Percentiles rank a stretch among this genome's conserved stretches.
These are phyloP conservation scores for Montipora cactus DNA, from an alignment of 64 coral and sea anemone species.

Conservation along the genomic window DNA sequence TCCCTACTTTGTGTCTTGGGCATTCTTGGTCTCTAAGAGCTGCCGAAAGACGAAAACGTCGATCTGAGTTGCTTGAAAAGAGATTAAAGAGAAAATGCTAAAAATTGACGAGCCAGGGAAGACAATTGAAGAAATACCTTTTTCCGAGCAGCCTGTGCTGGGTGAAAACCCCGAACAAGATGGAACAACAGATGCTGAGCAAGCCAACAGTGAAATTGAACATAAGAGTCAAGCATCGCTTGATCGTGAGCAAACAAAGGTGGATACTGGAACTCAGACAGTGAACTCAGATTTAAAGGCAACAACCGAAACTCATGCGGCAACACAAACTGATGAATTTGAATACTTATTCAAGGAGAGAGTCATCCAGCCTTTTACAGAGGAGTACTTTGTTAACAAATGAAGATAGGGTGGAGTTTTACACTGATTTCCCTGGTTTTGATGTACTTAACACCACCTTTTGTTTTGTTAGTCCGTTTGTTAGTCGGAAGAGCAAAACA, in stretches of 20 bases:
- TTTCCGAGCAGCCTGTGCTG: neutral
- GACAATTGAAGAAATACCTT: neutral
- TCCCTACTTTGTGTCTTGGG: slow-evolving; percentile 10
- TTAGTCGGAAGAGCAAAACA: neutral
- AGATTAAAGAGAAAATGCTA: slow-evolving; percentile 11
- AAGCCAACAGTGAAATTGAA: neutral
- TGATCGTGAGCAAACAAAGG: slow-evolving; percentile 8
- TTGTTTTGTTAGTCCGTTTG: slow-evolving; percentile 5
- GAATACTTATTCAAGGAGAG: slow-evolving; percentile 37
- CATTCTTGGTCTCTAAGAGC: neutral
- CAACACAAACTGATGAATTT: slow-evolving; percentile 46
- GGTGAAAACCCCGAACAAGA: no score
- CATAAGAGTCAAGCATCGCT: neutral
- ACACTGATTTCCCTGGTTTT: slow-evolving; percentile 33
- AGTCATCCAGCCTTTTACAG: slow-evolving; percentile 35
- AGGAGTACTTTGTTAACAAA: slow-evolving; percentile 21
- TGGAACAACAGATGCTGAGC: no score
- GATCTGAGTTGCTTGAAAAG: neutral
- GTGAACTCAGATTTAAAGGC: neutral
- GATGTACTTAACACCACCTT: slow-evolving; percentile 15
- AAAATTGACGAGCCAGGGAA: slow-evolving; percentile 5
- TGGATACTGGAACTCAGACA: slow-evolving; percentile 22
- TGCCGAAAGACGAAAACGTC: slow-evolving; percentile 30
- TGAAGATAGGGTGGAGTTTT: slow-evolving; percentile 52
- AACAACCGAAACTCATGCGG: neutral